Percentiles rank a stretch among this genome's conserved stretches.
phyloP scores from a whole-genome alignment of 2,888 invertebrate genomes.

The Agriopis aurantiaria region DNA sequence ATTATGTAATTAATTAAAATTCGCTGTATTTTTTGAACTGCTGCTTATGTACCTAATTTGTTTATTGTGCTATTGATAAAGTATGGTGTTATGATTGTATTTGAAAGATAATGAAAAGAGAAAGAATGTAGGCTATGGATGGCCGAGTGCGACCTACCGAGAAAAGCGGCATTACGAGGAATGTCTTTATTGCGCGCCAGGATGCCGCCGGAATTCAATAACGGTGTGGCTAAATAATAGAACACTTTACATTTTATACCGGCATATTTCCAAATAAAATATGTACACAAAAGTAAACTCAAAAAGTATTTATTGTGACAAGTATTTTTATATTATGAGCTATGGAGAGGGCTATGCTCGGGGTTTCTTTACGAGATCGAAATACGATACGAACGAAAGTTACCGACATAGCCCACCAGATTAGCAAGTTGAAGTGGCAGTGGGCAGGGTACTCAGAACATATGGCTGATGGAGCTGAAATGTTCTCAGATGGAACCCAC shows the following conservation, averaged over 20 bases:
- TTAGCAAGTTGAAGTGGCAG: too few species aligned
- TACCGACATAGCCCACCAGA: too few species aligned
- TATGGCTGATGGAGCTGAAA: too few species aligned
- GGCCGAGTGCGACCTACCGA: conserved; percentile 7
- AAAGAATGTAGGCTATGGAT: conserved; percentile 10
- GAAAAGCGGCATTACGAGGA: conserved; percentile 61
- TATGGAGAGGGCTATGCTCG: too few species aligned
- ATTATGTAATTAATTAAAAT: too few species aligned
- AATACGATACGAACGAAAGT: too few species aligned
- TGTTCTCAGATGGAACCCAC: too few species aligned
- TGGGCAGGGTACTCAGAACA: too few species aligned
- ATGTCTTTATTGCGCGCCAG: conserved; percentile 76
- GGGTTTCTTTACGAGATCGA: too few species aligned
- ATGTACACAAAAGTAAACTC: not conserved
- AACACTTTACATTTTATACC: conserved; percentile 15
- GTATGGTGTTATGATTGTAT: conserved; percentile 7
- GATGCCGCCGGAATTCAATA: conserved; percentile 73
- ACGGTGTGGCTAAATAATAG: conserved; percentile 42
- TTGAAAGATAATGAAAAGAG: conserved; percentile 13
- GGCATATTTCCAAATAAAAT: not conserved
- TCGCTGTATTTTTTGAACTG: too few species aligned
- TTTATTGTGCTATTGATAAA: not conserved
- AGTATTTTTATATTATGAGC: conserved; percentile 23
- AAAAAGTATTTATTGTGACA: not conserved
- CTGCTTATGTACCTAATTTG: too few species aligned